Conservation (phyloP, 2,113 vertebrate species). For the Variabilichromis moorii region DNA sequence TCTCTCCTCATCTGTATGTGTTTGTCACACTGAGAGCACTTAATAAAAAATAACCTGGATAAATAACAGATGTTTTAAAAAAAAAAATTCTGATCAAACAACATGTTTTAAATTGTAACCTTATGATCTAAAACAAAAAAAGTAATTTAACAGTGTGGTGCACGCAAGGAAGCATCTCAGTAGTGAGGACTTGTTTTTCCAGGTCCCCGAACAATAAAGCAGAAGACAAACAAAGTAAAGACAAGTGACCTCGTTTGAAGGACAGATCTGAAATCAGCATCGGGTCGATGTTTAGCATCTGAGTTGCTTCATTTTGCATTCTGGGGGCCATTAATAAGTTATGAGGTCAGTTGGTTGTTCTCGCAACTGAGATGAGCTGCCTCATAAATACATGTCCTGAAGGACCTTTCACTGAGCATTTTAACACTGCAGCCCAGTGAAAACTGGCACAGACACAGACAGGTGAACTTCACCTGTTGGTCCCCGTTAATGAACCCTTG, state of each 20-base stretch:
- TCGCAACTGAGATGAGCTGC: neutral
- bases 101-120: neutral
- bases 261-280: neutral
- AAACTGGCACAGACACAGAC: neutral
- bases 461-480: constrained; percentile 1
- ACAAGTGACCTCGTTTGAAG: neutral
- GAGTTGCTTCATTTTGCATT: constrained; percentile 12
- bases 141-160: neutral
- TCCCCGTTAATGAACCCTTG: neutral
- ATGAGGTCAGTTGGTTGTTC: constrained; percentile 12
- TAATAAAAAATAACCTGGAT: neutral
- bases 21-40: neutral
- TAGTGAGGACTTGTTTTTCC: neutral
- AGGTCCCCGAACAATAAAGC: neutral
- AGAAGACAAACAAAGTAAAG: neutral
- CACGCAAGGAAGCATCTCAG: neutral
- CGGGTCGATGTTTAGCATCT: neutral
- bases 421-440: neutral
- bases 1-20: neutral
- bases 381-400: constrained; percentile 11
- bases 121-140: neutral
- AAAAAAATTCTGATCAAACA: neutral
- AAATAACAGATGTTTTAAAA: neutral
- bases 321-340: constrained; percentile 21
- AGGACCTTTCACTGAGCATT: neutral